Base-by-base conservation (phyloP, 1,140 invertebrate genomes). In the Drosophila pectinifera region DNA sequence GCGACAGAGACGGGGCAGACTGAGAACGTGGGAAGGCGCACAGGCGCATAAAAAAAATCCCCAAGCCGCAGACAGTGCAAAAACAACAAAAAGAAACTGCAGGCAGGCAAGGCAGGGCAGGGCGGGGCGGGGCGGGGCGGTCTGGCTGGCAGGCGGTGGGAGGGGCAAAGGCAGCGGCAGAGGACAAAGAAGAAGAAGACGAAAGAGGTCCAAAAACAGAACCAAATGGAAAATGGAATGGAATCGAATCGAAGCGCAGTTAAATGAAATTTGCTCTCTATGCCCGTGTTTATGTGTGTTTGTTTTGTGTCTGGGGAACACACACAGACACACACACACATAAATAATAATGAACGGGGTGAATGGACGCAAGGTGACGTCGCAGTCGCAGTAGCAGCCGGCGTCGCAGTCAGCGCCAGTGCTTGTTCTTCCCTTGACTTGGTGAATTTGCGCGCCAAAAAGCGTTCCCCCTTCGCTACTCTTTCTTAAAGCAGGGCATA, bases 151-250 rank as follows among this genome's bases (percentile, higher is more conserved):
- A 24, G 14, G 8, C 16, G 11, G 45, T 28, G 2, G 26, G 26
- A 5, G 18, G n/a, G 14, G 10, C 31, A n/a, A n/a, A n/a, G 10
- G 36, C 13, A 42, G 26, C 3, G 26, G 18, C 36, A 20, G 39
- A 63, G 38, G 39, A 31, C 16, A 11, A 31, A 14, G 51, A 42
- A 24, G 41, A 22, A 34, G 59, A 63, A 63, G 59, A 31, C 41
- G 42, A 39, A 41, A 46, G 69, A 81, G 73, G 45, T 70, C 64
- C 57, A 76, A 67, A 82, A 75, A 70, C 82, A 78, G 67, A 88
- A 70, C 79, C 79, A 77, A 82, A 77, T 88, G 80, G 79, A 83
- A 86, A 89, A 88, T 79, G 79, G 78, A 79, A 80, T 85, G 73
- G 78, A 78, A 85, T 83, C 74, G 75, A 85, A 83, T 81, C 75